A percentile compares a stretch with the other conserved stretches of the same genome.
These are phyloP conservation scores for Epinephelus moara DNA, from an alignment of 2,113 vertebrate genomes.

Conservation along the genomic window DNA sequence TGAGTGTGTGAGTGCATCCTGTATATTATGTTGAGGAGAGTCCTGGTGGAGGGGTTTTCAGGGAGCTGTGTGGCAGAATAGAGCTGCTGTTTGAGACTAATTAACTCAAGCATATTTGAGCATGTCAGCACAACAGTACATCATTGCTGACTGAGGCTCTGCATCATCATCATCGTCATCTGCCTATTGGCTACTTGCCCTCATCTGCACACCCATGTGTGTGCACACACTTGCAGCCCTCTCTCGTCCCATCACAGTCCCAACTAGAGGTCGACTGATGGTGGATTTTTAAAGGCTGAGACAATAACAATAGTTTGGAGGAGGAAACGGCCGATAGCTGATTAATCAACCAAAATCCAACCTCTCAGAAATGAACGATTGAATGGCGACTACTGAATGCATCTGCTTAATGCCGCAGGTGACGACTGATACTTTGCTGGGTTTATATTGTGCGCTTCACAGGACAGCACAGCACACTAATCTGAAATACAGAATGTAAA, in stretches of 20 bases:
- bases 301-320: no score
- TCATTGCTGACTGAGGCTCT: constrained; percentile 64
- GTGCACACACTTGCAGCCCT: constrained; percentile 34
- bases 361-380: neutral
- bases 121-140: constrained; percentile 75
- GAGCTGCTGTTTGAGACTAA: constrained; percentile 74
- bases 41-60: constrained; percentile 36
- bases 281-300: no score
- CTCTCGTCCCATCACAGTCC: constrained; percentile 41
- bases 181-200: constrained; percentile 71
- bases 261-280: neutral
- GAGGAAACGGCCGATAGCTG: no score
- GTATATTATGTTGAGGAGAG: constrained; percentile 23
- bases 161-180: constrained; percentile 68
- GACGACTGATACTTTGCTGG: neutral
- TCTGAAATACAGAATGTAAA: constrained; percentile 43
- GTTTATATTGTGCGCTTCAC: neutral
- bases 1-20: no score
- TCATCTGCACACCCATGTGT: constrained; percentile 47
- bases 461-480: constrained; percentile 4
- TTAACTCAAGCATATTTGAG: constrained; percentile 76
- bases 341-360: no score
- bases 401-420: constrained; percentile 40
- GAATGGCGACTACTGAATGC: constrained; percentile 49
- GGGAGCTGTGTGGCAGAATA: constrained; percentile 39